Percentiles rank a stretch among this genome's conserved stretches.
Conservation (phyloP, 2,797 vertebrate species). For the Mionectes olivaceus region DNA sequence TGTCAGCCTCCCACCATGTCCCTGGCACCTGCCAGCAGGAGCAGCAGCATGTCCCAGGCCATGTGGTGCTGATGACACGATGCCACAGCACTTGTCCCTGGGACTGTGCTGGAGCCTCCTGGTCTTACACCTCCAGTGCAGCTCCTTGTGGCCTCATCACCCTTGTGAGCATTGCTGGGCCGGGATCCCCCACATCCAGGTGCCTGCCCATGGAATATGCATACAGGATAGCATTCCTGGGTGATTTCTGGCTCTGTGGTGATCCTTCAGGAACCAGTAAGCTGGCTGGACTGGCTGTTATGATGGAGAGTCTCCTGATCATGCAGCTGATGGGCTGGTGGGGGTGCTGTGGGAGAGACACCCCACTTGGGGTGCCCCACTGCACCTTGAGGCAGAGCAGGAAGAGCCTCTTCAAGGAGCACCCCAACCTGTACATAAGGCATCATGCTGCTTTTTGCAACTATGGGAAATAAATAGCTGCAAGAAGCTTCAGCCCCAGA, state of each 20-base stretch:
- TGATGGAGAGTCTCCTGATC: background rate
- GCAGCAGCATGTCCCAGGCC: background rate
- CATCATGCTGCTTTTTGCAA: background rate
- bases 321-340: background rate
- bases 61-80: rapidly evolving
- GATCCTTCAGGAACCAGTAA: background rate
- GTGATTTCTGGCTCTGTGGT: background rate
- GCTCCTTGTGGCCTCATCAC: rapidly evolving
- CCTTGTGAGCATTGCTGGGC: rapidly evolving
- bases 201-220: background rate
- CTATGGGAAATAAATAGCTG: background rate
- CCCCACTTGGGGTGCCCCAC: too few relatives aligned
- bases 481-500: background rate
- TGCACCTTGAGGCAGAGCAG: background rate
- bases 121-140: background rate
- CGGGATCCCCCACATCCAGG: rapidly evolving
- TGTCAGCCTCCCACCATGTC: background rate
- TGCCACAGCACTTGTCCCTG: background rate
- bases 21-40: background rate
- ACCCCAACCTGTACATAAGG: background rate
- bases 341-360: background rate
- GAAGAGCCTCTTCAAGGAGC: background rate
- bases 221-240: background rate
- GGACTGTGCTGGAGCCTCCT: background rate
- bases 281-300: background rate